These are phyloP conservation scores for Apodemus sylvaticus DNA, from an alignment of 2,113 vertebrate genomes.

Conservation along the genomic window DNA sequence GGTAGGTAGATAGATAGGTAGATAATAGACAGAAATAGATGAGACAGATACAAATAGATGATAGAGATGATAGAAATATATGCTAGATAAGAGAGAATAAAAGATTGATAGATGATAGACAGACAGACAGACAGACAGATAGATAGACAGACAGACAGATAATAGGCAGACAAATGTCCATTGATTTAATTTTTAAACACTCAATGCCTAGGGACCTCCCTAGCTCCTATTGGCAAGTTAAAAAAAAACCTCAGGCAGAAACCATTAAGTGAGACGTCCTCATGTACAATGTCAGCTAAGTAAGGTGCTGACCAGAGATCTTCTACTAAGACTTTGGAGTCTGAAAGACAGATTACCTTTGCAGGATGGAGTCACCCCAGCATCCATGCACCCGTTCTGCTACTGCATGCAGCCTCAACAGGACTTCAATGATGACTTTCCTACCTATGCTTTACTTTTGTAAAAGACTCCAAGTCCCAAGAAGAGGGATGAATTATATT, in stretches of 20 bases:
- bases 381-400: not conserved
- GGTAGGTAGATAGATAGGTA: not conserved
- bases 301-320: not conserved
- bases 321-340: not conserved
- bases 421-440: not conserved
- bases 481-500: not conserved
- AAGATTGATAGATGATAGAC: not conserved
- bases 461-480: not conserved
- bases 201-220: not conserved
- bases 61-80: not conserved
- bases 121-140: not conserved
- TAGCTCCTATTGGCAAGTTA: not conserved
- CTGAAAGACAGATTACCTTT: not conserved
- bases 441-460: not conserved
- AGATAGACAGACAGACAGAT: not conserved
- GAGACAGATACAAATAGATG: not conserved
- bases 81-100: not conserved
- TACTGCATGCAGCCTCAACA: rapidly evolving
- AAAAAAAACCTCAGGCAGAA: not conserved
- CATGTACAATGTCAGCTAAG: not conserved
- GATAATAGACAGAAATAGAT: not conserved
- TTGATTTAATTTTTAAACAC: not conserved
- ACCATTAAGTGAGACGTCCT: not conserved
- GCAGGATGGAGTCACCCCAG: not conserved
- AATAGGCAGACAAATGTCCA: not conserved